Conservation (phyloP, 1,140 invertebrate species). For the Ooceraea biroi region DNA sequence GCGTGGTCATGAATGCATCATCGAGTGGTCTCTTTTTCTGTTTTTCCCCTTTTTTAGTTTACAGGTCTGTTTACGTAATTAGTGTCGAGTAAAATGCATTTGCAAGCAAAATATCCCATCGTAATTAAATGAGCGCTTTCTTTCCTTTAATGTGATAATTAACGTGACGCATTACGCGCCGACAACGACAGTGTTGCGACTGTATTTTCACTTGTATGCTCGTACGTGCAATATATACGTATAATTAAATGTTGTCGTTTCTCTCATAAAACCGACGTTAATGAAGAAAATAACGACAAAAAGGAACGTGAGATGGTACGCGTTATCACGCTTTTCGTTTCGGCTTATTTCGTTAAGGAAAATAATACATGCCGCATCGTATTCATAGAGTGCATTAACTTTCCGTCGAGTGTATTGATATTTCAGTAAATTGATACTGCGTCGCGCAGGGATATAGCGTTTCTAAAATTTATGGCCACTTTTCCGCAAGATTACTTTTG, state of each 20-base stretch:
- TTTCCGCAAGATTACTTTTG: not conserved
- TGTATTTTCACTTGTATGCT: not conserved
- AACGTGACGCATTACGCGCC: slow-evolving; percentile 27
- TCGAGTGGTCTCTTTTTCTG: not conserved
- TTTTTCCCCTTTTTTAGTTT: slow-evolving; percentile 4
- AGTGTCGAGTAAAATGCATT: not conserved
- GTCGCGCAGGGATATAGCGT: not conserved
- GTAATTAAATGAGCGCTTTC: slow-evolving; percentile 49
- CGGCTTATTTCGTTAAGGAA: slow-evolving; percentile 27
- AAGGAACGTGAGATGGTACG: not conserved
- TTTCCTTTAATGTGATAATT: slow-evolving; percentile 56
- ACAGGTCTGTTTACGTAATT: slow-evolving; percentile 43
- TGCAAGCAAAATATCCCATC: slow-evolving; percentile 34
- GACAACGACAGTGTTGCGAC: not conserved
- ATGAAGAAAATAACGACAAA: slow-evolving; percentile 40
- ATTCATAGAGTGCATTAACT: slow-evolving; percentile 28
- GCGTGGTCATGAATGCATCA: slow-evolving; percentile 15
- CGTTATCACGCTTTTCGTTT: not conserved
- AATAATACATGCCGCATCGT: slow-evolving; percentile 23
- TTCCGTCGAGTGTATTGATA: slow-evolving; percentile 24
- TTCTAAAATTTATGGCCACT: not conserved
- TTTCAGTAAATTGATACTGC: slow-evolving; percentile 9
- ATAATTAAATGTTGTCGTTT: slow-evolving; percentile 28
- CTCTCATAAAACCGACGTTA: not conserved
- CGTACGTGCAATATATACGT: not conserved